Conservation (phyloP, 2,113 vertebrate genomes). For the Crypturellus undulatus region DNA sequence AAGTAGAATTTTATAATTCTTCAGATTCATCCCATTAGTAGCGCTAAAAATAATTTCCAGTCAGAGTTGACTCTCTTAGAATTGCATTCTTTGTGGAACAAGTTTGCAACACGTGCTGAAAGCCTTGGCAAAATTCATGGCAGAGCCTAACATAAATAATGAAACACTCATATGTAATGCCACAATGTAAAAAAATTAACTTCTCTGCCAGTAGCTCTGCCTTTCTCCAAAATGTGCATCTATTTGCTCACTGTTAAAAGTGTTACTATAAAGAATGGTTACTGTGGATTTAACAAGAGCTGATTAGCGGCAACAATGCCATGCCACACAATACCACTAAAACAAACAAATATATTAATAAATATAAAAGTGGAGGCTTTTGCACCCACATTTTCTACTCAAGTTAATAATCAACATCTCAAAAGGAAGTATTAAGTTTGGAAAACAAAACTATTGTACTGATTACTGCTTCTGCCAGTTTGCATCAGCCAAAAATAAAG, state of each 20-base stretch:
- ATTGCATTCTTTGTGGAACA: conserved; percentile 20
- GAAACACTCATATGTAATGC: not conserved
- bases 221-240: not conserved
- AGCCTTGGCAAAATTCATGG: not conserved
- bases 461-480: not conserved
- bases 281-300: not conserved
- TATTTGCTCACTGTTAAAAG: not conserved
- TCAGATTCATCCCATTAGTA: not conserved
- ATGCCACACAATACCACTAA: not conserved
- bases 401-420: not conserved
- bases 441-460: not conserved
- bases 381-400: not conserved
- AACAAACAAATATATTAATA: not conserved
- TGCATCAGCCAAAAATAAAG: conserved; percentile 20
- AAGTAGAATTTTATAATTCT: not conserved
- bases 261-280: not conserved
- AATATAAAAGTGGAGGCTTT: not conserved
- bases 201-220: not conserved
- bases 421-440: not conserved
- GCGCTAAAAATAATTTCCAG: conserved; percentile 10
- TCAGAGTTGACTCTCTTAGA: conserved; percentile 41
- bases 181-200: conserved; percentile 30
- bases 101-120: not conserved
- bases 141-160: conserved; percentile 9
- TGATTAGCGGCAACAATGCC: not conserved